Evolutionary conservation across 2,888 invertebrate species (phyloP).

Genomic region (Stegophylla sp.): DNA sequence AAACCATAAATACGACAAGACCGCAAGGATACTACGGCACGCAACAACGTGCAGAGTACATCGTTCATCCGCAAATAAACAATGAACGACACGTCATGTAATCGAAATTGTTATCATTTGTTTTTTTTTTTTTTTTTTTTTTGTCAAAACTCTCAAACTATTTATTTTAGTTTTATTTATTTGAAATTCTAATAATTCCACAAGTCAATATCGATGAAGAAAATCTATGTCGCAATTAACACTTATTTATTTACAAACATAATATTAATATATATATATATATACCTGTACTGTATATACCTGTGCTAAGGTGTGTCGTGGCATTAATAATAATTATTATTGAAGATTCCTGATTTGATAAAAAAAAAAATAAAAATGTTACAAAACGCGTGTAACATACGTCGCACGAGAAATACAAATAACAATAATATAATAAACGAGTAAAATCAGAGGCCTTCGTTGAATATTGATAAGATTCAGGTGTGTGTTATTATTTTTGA

Average conservation of each 20-base stretch:
- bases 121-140: no score
- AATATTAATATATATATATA: no score
- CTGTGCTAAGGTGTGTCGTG: not conserved
- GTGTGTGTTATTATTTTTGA: no score
- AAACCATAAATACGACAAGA: slow-evolving; percentile 25
- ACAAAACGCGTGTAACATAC: not conserved
- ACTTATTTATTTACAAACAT: not conserved
- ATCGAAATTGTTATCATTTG: not conserved
- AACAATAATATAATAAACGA: not conserved
- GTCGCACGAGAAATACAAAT: slow-evolving; percentile 9
- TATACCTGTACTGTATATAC: not conserved
- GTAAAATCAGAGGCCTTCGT: not conserved
- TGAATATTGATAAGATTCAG: not conserved
- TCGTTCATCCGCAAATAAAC: not conserved
- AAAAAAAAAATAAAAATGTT: not conserved
- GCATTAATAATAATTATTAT: not conserved
- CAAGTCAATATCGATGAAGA: not conserved
- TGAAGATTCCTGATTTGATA: not conserved
- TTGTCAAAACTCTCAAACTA: no score
- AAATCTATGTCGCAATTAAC: not conserved
- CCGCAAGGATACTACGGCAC: slow-evolving; percentile 1
- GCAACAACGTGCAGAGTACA: slow-evolving; percentile 6
- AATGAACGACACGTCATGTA: not conserved
- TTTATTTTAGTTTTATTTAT: not conserved
- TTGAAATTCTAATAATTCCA: not conserved